These are phyloP conservation scores for Helicoverpa armigera DNA, from an alignment of 1,140 invertebrate genomes.

Conservation along the genomic window DNA sequence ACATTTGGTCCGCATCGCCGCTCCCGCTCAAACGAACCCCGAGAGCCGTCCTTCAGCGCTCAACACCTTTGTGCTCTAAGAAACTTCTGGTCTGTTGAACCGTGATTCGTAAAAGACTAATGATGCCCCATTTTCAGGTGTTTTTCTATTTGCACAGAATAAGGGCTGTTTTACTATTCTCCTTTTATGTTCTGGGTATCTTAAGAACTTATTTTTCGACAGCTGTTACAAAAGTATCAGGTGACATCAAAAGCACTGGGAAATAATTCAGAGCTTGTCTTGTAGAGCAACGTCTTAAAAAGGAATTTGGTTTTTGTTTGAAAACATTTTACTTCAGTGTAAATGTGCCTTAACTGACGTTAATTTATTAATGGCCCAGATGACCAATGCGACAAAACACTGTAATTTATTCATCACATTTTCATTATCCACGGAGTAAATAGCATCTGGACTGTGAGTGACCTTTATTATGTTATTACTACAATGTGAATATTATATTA, in stretches of 20 bases:
- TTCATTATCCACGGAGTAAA: slow-evolving; percentile 11
- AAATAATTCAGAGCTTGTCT: too few relatives aligned
- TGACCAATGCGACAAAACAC: slow-evolving; percentile 24
- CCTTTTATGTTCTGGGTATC: background rate
- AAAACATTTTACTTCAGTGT: background rate
- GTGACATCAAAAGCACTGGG: too few relatives aligned
- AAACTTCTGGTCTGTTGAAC: slow-evolving; percentile 73
- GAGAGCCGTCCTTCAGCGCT: slow-evolving; percentile 60
- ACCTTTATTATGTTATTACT: background rate
- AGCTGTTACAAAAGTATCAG: background rate
- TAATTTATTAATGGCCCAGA: slow-evolving; percentile 32
- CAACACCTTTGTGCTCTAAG: slow-evolving; percentile 75
- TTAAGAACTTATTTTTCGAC: background rate
- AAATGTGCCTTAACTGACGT: slow-evolving; percentile 25
- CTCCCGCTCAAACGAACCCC: slow-evolving; percentile 66
- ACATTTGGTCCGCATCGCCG: slow-evolving; percentile 54
- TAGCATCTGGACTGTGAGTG: slow-evolving; percentile 1
- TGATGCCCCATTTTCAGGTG: slow-evolving; percentile 72
- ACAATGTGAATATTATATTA: too few relatives aligned
- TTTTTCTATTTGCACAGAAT: slow-evolving; percentile 43
- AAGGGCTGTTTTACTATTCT: slow-evolving; percentile 1
- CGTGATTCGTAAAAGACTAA: slow-evolving; percentile 76
- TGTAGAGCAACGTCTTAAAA: too few relatives aligned
- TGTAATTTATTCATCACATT: slow-evolving; percentile 26
- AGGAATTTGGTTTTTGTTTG: background rate